phyloP scores from a whole-genome alignment of 2,888 invertebrate genomes.

The Mesochorus sp. region DNA sequence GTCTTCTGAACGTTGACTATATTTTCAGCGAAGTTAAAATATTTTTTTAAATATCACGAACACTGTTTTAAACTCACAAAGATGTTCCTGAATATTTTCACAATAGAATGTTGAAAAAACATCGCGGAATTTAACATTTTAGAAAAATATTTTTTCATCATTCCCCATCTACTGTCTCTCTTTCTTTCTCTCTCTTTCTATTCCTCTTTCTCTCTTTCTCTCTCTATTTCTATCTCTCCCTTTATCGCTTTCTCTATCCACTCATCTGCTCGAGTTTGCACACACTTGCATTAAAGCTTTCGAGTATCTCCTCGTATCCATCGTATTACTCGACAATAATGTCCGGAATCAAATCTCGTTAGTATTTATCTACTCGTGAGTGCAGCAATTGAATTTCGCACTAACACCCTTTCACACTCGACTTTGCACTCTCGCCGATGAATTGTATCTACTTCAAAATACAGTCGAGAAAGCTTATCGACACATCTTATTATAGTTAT shows the following conservation, averaged over 20 bases:
- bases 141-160: too few species aligned
- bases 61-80: not conserved
- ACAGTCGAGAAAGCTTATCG: not conserved
- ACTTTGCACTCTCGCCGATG: slow-evolving; percentile 5
- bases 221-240: not conserved
- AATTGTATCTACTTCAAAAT: slow-evolving; percentile 23
- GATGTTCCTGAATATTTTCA: not conserved
- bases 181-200: not conserved
- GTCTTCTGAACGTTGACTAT: too few species aligned
- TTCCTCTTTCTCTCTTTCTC: not conserved
- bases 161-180: too few species aligned
- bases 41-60: not conserved
- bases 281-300: slow-evolving; percentile 1
- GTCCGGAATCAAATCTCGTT: slow-evolving; percentile 5
- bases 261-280: not conserved
- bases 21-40: not conserved
- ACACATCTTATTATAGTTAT: not conserved
- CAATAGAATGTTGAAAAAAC: not conserved
- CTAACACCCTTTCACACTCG: slow-evolving; percentile 18
- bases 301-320: not conserved
- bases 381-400: slow-evolving; percentile 16
- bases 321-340: not conserved
- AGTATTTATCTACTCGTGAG: slow-evolving; percentile 1
- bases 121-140: not conserved
- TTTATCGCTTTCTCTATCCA: not conserved